These are phyloP conservation scores for Centropyge bicolor DNA, from an alignment of 2,797 vertebrate genomes.

Conservation along the genomic window DNA sequence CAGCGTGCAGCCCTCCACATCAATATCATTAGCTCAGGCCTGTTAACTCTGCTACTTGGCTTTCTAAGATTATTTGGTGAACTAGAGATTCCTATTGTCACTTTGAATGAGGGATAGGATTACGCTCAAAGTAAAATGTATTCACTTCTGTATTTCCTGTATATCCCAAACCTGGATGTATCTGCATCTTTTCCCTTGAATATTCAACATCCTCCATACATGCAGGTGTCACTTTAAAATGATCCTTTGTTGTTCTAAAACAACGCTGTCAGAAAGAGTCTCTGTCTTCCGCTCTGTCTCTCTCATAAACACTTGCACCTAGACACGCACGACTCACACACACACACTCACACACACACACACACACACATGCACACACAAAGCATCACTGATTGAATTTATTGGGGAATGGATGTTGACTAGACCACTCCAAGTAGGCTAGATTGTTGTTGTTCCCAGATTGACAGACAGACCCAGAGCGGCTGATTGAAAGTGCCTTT, in stretches of 20 bases:
- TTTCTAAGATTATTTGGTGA: slow-evolving; percentile 74
- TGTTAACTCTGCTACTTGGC: slow-evolving; percentile 75
- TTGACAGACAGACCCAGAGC: slow-evolving; percentile 84
- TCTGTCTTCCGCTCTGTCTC: slow-evolving; percentile 40
- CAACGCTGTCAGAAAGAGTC: slow-evolving; percentile 60
- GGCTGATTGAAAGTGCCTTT: slow-evolving; percentile 87
- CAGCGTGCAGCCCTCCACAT: slow-evolving; percentile 78
- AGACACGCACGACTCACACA: slow-evolving; percentile 38
- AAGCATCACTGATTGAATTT: slow-evolving; percentile 85
- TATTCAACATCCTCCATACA: slow-evolving; percentile 55
- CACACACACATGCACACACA: slow-evolving; percentile 58
- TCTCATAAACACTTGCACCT: slow-evolving; percentile 47
- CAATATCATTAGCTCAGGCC: slow-evolving; percentile 81
- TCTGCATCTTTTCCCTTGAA: slow-evolving; percentile 34
- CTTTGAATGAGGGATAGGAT: slow-evolving; percentile 42
- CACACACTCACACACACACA: slow-evolving; percentile 39
- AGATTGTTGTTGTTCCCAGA: slow-evolving; percentile 86
- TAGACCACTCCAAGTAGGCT: slow-evolving; percentile 83
- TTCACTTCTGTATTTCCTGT: slow-evolving; percentile 34
- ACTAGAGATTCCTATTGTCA: slow-evolving; percentile 66
- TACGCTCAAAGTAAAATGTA: slow-evolving; percentile 40
- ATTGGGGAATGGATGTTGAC: slow-evolving; percentile 86
- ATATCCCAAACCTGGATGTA: slow-evolving; percentile 29
- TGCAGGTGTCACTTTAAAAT: slow-evolving; percentile 64
- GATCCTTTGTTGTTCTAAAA: slow-evolving; percentile 60